phyloP scores from a whole-genome alignment of 2,797 vertebrate genomes.

The Harpagifer antarcticus region DNA sequence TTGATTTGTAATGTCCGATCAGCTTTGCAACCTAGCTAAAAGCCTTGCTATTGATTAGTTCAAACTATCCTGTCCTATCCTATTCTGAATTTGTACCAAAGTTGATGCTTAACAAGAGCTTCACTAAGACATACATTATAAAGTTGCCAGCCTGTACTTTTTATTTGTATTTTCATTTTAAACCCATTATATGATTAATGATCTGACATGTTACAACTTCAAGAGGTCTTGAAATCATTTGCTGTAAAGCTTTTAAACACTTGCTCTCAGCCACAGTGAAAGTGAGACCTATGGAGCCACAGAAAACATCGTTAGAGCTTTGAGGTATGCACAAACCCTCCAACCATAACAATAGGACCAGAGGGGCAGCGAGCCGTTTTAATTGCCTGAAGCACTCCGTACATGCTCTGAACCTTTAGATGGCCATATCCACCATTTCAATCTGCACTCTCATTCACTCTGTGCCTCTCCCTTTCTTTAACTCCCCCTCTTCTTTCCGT shows the following conservation, averaged over 20 bases:
- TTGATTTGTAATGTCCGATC: too few relatives aligned
- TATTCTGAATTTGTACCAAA: too few relatives aligned
- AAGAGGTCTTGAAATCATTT: conserved; percentile 21
- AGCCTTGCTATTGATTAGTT: too few relatives aligned
- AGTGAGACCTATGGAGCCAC: conserved; percentile 34
- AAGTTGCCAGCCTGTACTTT: background rate
- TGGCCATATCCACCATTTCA: conserved; percentile 70
- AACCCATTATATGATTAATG: conserved; percentile 20
- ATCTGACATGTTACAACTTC: conserved; percentile 18
- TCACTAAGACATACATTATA: background rate
- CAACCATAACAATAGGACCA: conserved; percentile 52
- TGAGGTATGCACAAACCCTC: conserved; percentile 50
- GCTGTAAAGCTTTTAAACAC: conserved; percentile 32
- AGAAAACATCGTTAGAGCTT: conserved; percentile 36
- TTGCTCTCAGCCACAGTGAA: conserved; percentile 49
- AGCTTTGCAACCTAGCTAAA: too few relatives aligned
- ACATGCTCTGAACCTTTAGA: conserved; percentile 49
- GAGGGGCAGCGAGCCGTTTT: conserved; percentile 65
- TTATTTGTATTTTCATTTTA: background rate
- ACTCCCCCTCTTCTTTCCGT: conserved; percentile 41
- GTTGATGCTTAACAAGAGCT: too few relatives aligned
- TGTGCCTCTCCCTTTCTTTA: conserved; percentile 45
- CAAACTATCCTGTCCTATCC: too few relatives aligned
- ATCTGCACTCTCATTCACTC: conserved; percentile 57
- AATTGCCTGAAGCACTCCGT: conserved; percentile 72